Percentiles rank a stretch among this genome's conserved stretches.
Conservation (phyloP, 2,113 vertebrate genomes). For the Oryzias melastigma region DNA sequence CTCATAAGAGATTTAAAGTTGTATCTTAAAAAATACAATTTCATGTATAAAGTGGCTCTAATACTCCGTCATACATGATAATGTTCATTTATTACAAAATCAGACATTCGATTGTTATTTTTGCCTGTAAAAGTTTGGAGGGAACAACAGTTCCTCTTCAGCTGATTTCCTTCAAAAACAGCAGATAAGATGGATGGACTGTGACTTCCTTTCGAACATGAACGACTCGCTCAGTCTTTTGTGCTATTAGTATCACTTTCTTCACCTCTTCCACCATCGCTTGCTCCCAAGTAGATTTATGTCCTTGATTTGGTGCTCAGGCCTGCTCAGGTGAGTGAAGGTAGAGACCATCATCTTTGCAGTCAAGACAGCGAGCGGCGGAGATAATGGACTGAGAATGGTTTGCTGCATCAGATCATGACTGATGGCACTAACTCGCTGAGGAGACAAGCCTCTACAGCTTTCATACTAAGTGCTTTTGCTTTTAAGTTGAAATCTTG, state of each 20-base stretch:
- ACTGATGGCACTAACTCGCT: slow-evolving; percentile 42
- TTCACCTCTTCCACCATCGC: slow-evolving; percentile 47
- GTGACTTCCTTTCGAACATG: slow-evolving; percentile 29
- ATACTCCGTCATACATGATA: too few relatives aligned
- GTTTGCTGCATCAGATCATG: slow-evolving; percentile 55
- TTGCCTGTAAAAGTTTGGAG: slow-evolving; percentile 9
- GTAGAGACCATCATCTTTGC: slow-evolving; percentile 34
- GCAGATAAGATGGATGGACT: slow-evolving; percentile 39
- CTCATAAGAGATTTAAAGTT: too few relatives aligned
- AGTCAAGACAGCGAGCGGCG: slow-evolving; percentile 39
- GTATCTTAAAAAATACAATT: too few relatives aligned
- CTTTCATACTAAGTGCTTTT: slow-evolving; percentile 30
- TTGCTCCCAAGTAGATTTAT: slow-evolving; percentile 59
- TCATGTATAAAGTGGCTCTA: too few relatives aligned
- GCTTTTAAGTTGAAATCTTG: slow-evolving; percentile 5
- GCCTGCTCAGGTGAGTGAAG: slow-evolving; percentile 49
- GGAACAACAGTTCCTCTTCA: slow-evolving; percentile 5
- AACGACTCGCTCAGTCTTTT: slow-evolving; percentile 30
- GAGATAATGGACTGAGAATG: slow-evolving; percentile 54
- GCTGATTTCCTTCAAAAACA: slow-evolving; percentile 23
- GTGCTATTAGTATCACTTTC: slow-evolving; percentile 51
- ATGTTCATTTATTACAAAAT: background rate
- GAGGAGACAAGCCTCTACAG: slow-evolving; percentile 31
- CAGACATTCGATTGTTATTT: too few relatives aligned
- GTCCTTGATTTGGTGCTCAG: slow-evolving; percentile 48